These are phyloP conservation scores for Heterochromis multidens DNA, from an alignment of 2,113 vertebrate genomes.

Conservation along the genomic window DNA sequence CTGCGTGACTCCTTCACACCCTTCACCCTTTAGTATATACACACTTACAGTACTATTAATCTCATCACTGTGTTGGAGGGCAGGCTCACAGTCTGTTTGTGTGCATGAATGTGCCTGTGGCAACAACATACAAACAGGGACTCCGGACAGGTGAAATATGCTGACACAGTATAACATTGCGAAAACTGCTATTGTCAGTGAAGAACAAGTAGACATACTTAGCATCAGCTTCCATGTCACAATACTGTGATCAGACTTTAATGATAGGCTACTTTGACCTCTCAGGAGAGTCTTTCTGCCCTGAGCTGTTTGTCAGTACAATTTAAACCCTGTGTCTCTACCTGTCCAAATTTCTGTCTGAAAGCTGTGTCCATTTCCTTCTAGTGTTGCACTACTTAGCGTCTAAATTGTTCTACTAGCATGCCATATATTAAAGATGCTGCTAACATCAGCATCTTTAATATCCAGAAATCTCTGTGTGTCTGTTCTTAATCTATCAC, in stretches of 20 bases:
- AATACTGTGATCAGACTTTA: not conserved
- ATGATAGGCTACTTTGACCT: not conserved
- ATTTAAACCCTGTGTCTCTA: not conserved
- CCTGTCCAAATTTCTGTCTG: not conserved
- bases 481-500: not conserved
- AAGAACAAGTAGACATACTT: not conserved
- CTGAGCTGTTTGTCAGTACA: slow-evolving; percentile 12
- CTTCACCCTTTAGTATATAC: not conserved
- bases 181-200: not conserved
- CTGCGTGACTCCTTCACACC: not conserved
- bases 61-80: not conserved
- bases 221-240: not conserved
- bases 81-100: not conserved
- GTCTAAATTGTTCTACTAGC: not conserved
- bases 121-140: not conserved
- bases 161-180: not conserved
- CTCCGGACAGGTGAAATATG: not conserved
- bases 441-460: not conserved
- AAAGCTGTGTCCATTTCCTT: not conserved
- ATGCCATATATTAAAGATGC: too few species aligned
- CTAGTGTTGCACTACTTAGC: not conserved
- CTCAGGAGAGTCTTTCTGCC: not conserved
- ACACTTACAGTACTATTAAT: not conserved
- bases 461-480: not conserved
- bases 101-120: not conserved